Evolutionary conservation across 2,888 invertebrate genomes (phyloP).

Genomic region (Tenthredo notha): DNA sequence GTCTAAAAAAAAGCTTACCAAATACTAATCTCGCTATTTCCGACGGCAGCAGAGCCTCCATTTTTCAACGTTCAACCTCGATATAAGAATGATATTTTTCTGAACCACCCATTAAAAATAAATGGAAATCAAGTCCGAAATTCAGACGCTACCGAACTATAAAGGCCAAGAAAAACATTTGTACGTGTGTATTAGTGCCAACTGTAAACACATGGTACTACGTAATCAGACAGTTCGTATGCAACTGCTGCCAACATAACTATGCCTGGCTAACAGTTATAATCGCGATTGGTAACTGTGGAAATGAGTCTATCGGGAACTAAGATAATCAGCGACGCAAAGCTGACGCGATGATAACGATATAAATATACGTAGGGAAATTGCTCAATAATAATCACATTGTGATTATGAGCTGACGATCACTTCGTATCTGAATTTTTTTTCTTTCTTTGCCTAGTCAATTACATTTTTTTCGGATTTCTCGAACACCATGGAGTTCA

Average conservation of each 20-base stretch:
- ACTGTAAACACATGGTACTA: neutral
- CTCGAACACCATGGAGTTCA: conserved; percentile 34
- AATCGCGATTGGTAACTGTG: neutral
- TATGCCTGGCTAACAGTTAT: neutral
- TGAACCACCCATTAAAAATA: conserved; percentile 13
- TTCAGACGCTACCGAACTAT: conserved; percentile 10
- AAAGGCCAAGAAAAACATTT: conserved; percentile 16
- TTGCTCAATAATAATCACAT: neutral
- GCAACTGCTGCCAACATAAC: conserved; percentile 10
- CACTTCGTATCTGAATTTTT: neutral
- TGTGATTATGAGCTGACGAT: neutral
- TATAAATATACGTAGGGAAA: neutral
- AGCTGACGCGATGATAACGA: neutral
- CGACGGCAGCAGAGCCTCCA: conserved; percentile 75
- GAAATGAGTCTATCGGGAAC: neutral
- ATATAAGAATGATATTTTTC: neutral
- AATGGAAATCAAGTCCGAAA: neutral
- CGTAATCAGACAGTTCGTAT: neutral
- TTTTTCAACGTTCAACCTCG: conserved; percentile 54
- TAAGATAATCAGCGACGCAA: neutral
- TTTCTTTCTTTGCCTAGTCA: neutral
- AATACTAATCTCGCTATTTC: conserved; percentile 76
- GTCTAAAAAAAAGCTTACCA: conserved; percentile 67
- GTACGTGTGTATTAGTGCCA: neutral
- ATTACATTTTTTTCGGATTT: neutral